Base-by-base conservation (phyloP, 2,888 invertebrate genomes). In the Leucophenga montana region DNA sequence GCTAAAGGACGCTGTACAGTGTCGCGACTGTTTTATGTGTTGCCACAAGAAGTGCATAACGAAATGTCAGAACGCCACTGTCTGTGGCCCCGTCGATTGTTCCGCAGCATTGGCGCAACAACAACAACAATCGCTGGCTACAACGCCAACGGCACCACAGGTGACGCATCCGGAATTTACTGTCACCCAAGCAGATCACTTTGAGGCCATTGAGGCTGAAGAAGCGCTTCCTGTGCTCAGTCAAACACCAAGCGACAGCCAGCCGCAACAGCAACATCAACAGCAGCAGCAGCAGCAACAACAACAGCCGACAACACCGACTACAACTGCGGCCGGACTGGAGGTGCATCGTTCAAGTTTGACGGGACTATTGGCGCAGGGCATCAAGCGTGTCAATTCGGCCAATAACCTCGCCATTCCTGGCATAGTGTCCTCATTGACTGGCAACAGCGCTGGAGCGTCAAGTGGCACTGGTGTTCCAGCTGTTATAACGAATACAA, bases 21-120 rank as follows among this genome's bases (percentile, higher is more conserved):
- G 98, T 89, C 92, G 93, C 67, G 93, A 94, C 75, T 98, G 98
- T 85, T 92, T 93, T 0, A 93, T 97, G 90, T 95, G 96, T 77
- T 97, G 97, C 86, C 98, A 98, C 89, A 98, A 97, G 89, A 98
- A 98, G 87, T 98, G 98, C 89, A 94, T 96, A 75, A 92, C 92
- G 11, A 95, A 96, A 84, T 97, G 97, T 87, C 95, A 94, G 85
- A 90, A 91, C 65, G 92, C 92, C 71, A 93, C 92, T 16, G 90
- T 91, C n/a, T 94, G 94, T 77, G 90, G 90, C 0, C 90, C 90
- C 0, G 85, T 86, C 14, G 89, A 89, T 78, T 87, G 83, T 68
- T 78, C 82, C 14, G 64, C 75, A 14, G 70, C 82, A 18, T 57
- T 82, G 50, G 64, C 6, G 39, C 65, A 46, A n/a, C 20, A 16